Evolutionary conservation across 2,888 invertebrate species (phyloP).

Genomic region (Drosophila yooni): DNA sequence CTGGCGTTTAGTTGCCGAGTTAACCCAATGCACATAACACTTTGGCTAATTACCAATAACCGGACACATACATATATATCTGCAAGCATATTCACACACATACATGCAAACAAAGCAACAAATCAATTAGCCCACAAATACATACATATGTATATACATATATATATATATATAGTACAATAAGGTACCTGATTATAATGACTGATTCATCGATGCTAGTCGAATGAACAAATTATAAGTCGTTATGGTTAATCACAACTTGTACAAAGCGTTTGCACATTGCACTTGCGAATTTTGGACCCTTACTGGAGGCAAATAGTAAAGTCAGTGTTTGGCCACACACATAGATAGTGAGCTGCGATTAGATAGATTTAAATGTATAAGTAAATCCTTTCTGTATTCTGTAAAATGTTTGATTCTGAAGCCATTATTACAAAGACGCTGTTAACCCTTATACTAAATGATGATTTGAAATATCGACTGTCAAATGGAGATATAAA

Average conservation of each 20-base stretch:
- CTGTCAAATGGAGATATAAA: not conserved
- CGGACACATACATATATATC: conserved; percentile 17
- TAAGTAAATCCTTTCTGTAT: not conserved
- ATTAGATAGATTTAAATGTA: not conserved
- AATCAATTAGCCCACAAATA: not conserved
- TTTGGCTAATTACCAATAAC: conserved; percentile 64
- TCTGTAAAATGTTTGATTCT: not conserved
- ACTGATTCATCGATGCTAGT: not conserved
- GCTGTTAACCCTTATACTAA: not conserved
- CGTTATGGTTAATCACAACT: not conserved
- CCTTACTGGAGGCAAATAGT: not conserved
- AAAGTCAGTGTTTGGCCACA: not conserved
- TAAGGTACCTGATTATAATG: not conserved
- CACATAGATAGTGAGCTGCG: not conserved
- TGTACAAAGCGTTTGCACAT: not conserved
- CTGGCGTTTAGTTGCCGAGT: conserved; percentile 65
- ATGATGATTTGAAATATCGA: not conserved
- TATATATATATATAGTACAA: not conserved
- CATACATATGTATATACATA: not conserved
- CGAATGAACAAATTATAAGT: too few species aligned
- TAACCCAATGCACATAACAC: conserved; percentile 73
- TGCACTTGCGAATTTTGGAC: not conserved
- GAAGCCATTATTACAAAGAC: not conserved
- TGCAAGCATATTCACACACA: too few species aligned
- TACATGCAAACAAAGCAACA: not conserved